Base-by-base conservation (phyloP, 2,888 invertebrate genomes). In the Blastobasis lacticolella region DNA sequence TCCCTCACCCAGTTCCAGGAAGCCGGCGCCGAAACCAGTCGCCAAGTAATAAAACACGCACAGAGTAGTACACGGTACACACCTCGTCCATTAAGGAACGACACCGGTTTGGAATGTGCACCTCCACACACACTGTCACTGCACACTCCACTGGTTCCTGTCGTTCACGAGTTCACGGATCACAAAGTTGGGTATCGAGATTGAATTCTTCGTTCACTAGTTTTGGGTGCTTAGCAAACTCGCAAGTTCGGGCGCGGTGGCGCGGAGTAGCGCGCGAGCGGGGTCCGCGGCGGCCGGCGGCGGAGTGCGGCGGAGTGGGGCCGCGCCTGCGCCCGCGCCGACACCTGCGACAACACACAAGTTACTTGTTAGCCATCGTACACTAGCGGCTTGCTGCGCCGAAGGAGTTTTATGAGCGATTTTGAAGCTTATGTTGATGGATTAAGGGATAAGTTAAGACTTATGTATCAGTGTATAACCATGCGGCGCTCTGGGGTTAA, bases 81-180 rank as follows among this genome's bases (percentile, higher is more conserved):
- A 82, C 81, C 76, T 75, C 77, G 83, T 79, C 81, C 83, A 81
- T 79, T 83, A 80, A 80, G 78, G 79, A 84, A 80, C 85, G 81
- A 81, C 86, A 87, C 85, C 79, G 84, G 85, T 80, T 83, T 73
- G 86, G 87, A 87, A 88, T 87, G 87, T 78, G 78, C 81, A 81
- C 79, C 78, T 78, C 79, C 64, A 67, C 73, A 75, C 73, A 78
- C 71, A 80, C 81, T 23, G 23, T 76, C 65, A 71, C 78, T 78
- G 78, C 84, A 82, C 80, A 80, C 75, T 79, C 77, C 68, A 69
- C 38, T 38, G 9, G 52, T 66, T 68, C 71, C 71, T 72, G 79
- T 69, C 66, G 67, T 71, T 69, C 58, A 71, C 66, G 61, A 62
- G 45, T 41, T 36, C 23, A 37, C 40, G 38, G 42, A 54, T 58